These are phyloP conservation scores for Microcebus ravelobensis DNA, from an alignment of 2,113 vertebrate genomes.

Conservation along the genomic window DNA sequence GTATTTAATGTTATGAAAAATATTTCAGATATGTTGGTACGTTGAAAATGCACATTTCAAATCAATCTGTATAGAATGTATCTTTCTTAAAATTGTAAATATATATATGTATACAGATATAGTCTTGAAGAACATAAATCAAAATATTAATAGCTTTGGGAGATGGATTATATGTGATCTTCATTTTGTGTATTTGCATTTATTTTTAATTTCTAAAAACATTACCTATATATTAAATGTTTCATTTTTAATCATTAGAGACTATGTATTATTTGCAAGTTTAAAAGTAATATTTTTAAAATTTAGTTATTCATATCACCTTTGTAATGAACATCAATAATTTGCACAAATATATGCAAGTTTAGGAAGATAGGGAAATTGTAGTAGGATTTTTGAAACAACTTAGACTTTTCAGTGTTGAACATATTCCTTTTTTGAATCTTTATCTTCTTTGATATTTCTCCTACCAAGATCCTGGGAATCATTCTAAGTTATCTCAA, in stretches of 20 bases:
- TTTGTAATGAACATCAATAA: background rate
- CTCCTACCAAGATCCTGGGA: background rate
- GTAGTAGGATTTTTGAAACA: background rate
- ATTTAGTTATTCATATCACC: background rate
- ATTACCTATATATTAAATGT: background rate
- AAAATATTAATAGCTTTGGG: background rate
- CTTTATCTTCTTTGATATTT: background rate
- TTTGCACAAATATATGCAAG: background rate
- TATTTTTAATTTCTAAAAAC: background rate
- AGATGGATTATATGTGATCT: background rate
- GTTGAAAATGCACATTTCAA: background rate
- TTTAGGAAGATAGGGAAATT: background rate
- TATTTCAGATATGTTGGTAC: background rate
- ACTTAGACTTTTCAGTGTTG: background rate
- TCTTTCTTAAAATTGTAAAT: background rate
- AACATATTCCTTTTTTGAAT: background rate
- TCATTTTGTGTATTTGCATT: background rate
- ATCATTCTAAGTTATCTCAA: background rate
- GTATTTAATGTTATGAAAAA: background rate
- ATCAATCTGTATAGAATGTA: background rate
- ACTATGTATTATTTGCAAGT: background rate
- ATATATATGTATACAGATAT: background rate
- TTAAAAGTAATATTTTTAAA: background rate
- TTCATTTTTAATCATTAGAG: background rate
- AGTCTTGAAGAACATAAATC: background rate